phyloP scores from a whole-genome alignment of 2,113 vertebrate genomes.

The Emydocephalus ijimae region DNA sequence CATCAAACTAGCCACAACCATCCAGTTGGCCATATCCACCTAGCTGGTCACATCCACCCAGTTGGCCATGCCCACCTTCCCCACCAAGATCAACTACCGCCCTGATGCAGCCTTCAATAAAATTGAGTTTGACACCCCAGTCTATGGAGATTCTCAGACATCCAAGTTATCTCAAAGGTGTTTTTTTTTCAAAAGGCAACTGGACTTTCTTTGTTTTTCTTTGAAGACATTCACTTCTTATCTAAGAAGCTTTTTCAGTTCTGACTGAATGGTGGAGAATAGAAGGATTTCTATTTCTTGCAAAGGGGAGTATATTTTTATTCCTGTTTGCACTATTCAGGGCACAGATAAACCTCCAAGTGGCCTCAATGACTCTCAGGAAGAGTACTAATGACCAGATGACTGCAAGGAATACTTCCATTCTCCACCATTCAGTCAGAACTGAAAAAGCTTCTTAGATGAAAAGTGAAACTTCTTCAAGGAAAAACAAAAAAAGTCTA shows the following conservation, averaged over 20 bases:
- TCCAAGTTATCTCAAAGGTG: no score
- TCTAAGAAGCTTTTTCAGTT: background rate
- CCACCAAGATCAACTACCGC: no score
- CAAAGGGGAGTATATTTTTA: background rate
- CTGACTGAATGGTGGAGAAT: background rate
- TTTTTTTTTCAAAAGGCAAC: background rate
- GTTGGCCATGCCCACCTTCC: no score
- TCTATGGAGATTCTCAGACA: no score
- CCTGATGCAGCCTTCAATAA: no score
- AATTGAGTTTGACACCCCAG: no score
- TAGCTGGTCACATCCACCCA: no score
- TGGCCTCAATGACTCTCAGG: background rate
- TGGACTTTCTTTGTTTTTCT: background rate
- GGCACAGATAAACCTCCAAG: background rate
- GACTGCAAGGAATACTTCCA: background rate
- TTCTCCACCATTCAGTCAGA: background rate
- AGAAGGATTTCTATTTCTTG: background rate
- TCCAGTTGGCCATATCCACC: no score
- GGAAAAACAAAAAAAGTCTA: background rate
- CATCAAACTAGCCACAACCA: no score
- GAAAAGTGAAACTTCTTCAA: background rate
- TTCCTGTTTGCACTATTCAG: background rate
- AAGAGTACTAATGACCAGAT: background rate
- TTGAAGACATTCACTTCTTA: background rate
- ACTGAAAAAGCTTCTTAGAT: background rate